Evolutionary conservation across 2,797 vertebrate species (phyloP), one percentile per base, ranked within the genome.

Genomic region (Cirrhinus mrigala): DNA sequence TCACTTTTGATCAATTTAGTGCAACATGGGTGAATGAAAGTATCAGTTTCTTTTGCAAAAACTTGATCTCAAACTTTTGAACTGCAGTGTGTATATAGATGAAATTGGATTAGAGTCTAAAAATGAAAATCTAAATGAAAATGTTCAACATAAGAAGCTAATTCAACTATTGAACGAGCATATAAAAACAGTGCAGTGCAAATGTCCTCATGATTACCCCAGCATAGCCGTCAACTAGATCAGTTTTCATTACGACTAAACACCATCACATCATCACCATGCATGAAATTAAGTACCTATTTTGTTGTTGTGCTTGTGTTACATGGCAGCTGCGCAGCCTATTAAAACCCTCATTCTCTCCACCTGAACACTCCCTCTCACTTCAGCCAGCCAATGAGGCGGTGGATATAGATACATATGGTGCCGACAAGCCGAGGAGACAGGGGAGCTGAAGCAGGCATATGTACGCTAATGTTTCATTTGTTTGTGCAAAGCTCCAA

Each of bases 381-480:
- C 75, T 85, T 80, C 66, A 74, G 66, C 40, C 76, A 73, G 54
- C 76, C 77, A 84, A 84, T 84, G 83, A 84, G 75, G 64, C 64
- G 27, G 11, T 78, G 64, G 50, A 84, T 80, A 79, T 62, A 40
- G 84, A 80, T 85, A 73, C 84, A 85, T 80, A 85, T 85, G 77
- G 44, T 54, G 83, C 15, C 22, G 54, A 27, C 83, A 69, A 85
- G 66, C 77, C 2, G 22, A 66, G 29, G 68, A 80, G 76, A 85
- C 77, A 40, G 44, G 68, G 58, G 54, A 80, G 54, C 54, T 62
- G 52, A 79, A 71, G 66, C 76, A 37, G 56, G 44, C 85, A 82
- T 84, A 82, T 79, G 58, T 68, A 83, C 14, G 15, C 82, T 86
- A 78, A 86, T 84, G 87, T 71, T 81, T 84, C 86, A 87, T 80